These are phyloP conservation scores for Nemapogon koenigi DNA, from an alignment of 2,888 invertebrate species.

Conservation along the genomic window DNA sequence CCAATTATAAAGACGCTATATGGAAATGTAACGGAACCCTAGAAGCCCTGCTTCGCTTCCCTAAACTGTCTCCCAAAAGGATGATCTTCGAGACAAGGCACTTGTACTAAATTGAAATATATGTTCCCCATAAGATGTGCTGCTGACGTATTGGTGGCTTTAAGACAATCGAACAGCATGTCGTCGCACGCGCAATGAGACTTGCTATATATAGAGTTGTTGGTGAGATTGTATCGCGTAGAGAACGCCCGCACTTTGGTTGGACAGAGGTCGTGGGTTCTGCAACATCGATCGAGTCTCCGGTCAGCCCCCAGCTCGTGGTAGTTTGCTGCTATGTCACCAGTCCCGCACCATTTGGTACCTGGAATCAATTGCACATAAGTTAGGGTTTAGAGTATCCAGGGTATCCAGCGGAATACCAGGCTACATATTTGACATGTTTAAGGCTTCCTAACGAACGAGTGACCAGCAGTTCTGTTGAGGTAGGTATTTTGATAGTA, in stretches of 20 bases:
- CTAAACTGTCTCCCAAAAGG: slow-evolving; percentile 47
- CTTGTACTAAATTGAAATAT: slow-evolving; percentile 83
- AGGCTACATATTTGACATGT: no score
- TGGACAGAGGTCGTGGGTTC: slow-evolving; percentile 90
- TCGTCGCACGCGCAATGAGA: slow-evolving; percentile 91
- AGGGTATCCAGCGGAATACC: no score
- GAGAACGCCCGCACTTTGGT: slow-evolving; percentile 76
- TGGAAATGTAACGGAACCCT: no score
- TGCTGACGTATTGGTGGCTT: slow-evolving; percentile 73
- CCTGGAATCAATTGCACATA: slow-evolving; percentile 55
- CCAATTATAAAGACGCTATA: background rate
- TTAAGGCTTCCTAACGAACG: no score
- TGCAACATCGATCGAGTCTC: slow-evolving; percentile 82
- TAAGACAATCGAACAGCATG: slow-evolving; percentile 81
- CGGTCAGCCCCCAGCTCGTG: slow-evolving; percentile 81
- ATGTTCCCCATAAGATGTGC: slow-evolving; percentile 82
- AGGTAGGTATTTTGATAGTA: no score
- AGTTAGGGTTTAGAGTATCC: no score
- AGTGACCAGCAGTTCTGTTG: no score
- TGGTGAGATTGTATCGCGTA: slow-evolving; percentile 80
- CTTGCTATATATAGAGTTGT: slow-evolving; percentile 85
- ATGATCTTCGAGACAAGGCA: slow-evolving; percentile 72
- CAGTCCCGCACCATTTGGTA: slow-evolving; percentile 93
- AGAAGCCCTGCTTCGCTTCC: slow-evolving; percentile 60
- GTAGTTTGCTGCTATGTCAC: slow-evolving; percentile 84